These are phyloP conservation scores for Sebastiscus tertius DNA, from an alignment of 2,797 vertebrate species.

Conservation along the genomic window DNA sequence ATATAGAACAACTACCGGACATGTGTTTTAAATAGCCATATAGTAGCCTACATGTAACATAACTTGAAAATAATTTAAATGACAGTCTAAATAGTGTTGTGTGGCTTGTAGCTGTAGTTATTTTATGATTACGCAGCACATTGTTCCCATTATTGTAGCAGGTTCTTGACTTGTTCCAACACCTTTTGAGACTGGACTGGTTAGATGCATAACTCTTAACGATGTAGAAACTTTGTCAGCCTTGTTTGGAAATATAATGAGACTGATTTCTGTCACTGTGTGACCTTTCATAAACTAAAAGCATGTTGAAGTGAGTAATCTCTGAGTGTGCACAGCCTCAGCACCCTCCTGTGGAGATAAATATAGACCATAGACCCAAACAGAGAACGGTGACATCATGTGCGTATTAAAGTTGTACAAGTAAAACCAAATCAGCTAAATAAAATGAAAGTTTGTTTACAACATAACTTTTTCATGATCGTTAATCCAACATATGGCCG, in stretches of 20 bases:
- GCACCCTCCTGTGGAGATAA: slow-evolving; percentile 46
- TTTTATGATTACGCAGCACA: too few species aligned
- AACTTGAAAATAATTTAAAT: too few species aligned
- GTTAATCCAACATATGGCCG: background rate
- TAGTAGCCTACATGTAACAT: too few species aligned
- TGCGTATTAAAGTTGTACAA: background rate
- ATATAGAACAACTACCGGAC: too few species aligned
- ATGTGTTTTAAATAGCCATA: too few species aligned
- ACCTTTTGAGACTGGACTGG: too few species aligned
- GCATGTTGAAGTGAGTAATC: too few species aligned
- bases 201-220: background rate
- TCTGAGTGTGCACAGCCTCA: background rate
- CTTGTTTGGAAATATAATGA: background rate
- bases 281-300: background rate
- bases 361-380: background rate
- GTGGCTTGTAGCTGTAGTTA: too few species aligned
- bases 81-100: rapidly evolving
- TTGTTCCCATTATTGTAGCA: background rate
- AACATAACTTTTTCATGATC: background rate
- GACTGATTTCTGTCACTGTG: background rate
- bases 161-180: background rate
- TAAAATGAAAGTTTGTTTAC: background rate
- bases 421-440: background rate
- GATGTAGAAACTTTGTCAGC: background rate
- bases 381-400: background rate